Evolutionary conservation across 2,888 invertebrate genomes (phyloP).

Genomic region (Andrena fulva): DNA sequence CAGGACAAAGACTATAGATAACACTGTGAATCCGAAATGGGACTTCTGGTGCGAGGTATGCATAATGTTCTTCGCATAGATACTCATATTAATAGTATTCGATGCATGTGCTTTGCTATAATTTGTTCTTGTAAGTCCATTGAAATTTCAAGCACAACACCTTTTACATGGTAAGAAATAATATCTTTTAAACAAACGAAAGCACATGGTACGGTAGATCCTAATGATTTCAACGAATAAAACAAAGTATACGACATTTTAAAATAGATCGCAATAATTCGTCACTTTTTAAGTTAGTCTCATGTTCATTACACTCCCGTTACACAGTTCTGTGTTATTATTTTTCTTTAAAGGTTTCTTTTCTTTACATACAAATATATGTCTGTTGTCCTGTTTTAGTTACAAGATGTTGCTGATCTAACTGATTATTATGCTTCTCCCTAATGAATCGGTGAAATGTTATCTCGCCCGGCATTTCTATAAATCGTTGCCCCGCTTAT

Average conservation of each 20-base stretch:
- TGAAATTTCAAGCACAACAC: conserved; percentile 58
- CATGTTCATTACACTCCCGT: neutral
- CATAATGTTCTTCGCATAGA: conserved; percentile 40
- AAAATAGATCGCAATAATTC: conserved; percentile 7
- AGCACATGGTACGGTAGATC: conserved; percentile 24
- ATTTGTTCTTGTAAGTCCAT: conserved; percentile 50
- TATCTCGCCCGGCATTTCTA: neutral
- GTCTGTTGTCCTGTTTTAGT: conserved; percentile 20
- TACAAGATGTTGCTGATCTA: conserved; percentile 59
- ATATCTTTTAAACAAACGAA: conserved; percentile 31
- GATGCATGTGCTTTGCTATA: conserved; percentile 77
- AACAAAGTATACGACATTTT: conserved; percentile 9
- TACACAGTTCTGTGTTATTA: conserved; percentile 10
- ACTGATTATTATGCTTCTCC: conserved; percentile 5
- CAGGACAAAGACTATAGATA: conserved; percentile 97
- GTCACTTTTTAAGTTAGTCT: conserved; percentile 14
- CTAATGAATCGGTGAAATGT: neutral
- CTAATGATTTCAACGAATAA: conserved; percentile 9
- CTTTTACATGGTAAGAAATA: conserved; percentile 64
- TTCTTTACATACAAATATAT: conserved; percentile 6
- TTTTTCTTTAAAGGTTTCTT: neutral
- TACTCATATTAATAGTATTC: conserved; percentile 53
- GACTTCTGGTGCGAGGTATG: conserved; percentile 98
- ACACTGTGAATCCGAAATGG: conserved; percentile 98
- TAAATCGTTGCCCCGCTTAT: conserved; percentile 1